phyloP scores from a whole-genome alignment of 2,113 vertebrate species.

The Odocoileus virginianus region DNA sequence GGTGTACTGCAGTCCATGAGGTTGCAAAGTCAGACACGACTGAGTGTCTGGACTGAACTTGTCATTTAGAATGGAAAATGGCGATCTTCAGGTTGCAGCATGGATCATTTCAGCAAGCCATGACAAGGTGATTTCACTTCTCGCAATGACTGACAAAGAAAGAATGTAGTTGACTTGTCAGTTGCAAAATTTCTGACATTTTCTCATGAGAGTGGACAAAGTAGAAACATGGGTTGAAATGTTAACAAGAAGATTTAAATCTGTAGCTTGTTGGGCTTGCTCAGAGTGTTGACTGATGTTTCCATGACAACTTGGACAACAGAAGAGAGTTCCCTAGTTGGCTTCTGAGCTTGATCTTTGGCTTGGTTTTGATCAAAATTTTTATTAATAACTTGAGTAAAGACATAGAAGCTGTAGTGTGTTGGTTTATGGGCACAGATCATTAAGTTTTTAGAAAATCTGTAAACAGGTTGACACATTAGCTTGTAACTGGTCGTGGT shows the following conservation, averaged over 20 bases:
- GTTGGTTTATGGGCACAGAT: background rate
- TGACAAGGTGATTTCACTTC: background rate
- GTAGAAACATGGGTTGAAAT: background rate
- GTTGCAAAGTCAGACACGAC: rapidly evolving
- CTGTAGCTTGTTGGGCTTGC: background rate
- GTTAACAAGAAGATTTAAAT: background rate
- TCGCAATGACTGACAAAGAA: background rate
- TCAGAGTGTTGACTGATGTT: background rate
- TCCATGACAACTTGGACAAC: background rate
- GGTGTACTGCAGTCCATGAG: background rate
- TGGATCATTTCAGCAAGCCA: background rate
- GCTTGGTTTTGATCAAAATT: background rate
- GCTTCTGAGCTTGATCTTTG: background rate
- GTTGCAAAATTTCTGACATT: background rate
- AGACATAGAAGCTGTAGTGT: background rate
- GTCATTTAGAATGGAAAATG: background rate
- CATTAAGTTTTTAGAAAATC: background rate
- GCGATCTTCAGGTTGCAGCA: background rate
- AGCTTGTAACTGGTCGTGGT: background rate
- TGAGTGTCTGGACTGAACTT: background rate
- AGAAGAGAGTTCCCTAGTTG: background rate
- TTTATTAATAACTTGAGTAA: background rate
- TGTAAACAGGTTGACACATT: background rate
- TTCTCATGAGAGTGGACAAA: background rate
- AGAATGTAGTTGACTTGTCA: background rate